Evolutionary conservation across 2,888 invertebrate species (phyloP), one percentile per base, ranked within the genome.

Genomic region (Hemistola chrysoprasaria): DNA sequence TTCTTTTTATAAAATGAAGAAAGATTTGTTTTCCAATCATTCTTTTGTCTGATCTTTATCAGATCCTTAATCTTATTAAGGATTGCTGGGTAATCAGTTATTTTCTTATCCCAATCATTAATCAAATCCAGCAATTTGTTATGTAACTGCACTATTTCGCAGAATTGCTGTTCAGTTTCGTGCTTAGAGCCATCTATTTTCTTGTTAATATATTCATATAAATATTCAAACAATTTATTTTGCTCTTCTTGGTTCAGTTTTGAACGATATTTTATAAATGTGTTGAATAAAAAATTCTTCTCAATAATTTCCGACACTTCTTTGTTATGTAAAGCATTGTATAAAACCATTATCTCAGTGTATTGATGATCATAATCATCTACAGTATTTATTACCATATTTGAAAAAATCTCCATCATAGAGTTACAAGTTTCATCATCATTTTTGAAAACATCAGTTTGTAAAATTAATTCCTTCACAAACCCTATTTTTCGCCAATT

Each of bases 1-100:
- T 84, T 74, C 33, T 61, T 59, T 34, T 76, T 71, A 44, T 82
- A 85, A 22, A 83, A 46, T 5, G 44, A 25, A 6, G 58, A 48
- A 25, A 83, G 47, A 45, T 60, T 45, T 2, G 37, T 29, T 22
- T 65, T 57, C 69, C 68, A 78, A 5, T 53, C 53, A 22, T 70
- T 65, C 37, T 67, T 47, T 26, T 63, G 64, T 37, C 68, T 74
- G 1, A 70, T 48, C 38, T 64, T 50, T 9, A 73, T 53, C 1
- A 67, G 49, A 8, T 68, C 59, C 53, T 59, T 75, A 8, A 83
- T 67, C 57, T 65, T 71, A 6, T 70, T 48, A 1, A 75, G 35
- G 23, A 78, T 41, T 2, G 54, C 25, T 1, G 78, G 71, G 50
- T 62, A 76, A 26, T 78, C 65, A 9, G 31, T 6, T 2, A 83